Conservation (phyloP, 2,113 vertebrate genomes). For the Atrichornis clamosus region DNA sequence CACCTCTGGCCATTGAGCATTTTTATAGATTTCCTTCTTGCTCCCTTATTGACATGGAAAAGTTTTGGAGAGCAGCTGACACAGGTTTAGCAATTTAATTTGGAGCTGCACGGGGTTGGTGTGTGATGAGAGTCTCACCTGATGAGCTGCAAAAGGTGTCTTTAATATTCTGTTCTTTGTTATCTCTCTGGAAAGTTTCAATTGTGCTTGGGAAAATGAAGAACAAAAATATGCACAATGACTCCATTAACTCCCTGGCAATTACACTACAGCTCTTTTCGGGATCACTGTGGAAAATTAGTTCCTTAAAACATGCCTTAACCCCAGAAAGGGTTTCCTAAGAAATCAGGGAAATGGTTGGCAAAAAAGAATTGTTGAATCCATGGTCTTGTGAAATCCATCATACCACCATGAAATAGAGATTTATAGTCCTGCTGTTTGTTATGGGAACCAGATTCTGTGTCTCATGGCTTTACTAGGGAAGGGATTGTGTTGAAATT, state of each 20-base stretch:
- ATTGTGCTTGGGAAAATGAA: neutral
- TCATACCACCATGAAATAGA: neutral
- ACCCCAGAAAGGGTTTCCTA: neutral
- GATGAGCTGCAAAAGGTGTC: neutral
- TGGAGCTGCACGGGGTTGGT: neutral
- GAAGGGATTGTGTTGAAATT: neutral
- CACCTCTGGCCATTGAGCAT: neutral
- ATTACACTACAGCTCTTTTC: neutral
- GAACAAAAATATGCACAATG: slow-evolving; percentile 11
- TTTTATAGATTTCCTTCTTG: neutral
- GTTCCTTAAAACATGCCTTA: neutral
- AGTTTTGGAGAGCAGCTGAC: neutral
- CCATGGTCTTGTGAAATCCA: neutral
- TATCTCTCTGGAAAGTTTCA: neutral
- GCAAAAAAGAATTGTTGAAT: neutral
- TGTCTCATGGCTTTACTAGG: neutral
- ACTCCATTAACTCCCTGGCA: slow-evolving; percentile 15
- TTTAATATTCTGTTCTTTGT: neutral
- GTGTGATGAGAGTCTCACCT: neutral
- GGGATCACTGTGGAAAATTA: neutral
- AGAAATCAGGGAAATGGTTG: neutral
- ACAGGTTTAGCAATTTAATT: neutral
- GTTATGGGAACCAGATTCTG: neutral
- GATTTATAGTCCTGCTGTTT: neutral
- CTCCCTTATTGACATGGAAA: neutral